Base-by-base conservation (phyloP, 2,113 vertebrate species). In the Psilopsiagon aymara region DNA sequence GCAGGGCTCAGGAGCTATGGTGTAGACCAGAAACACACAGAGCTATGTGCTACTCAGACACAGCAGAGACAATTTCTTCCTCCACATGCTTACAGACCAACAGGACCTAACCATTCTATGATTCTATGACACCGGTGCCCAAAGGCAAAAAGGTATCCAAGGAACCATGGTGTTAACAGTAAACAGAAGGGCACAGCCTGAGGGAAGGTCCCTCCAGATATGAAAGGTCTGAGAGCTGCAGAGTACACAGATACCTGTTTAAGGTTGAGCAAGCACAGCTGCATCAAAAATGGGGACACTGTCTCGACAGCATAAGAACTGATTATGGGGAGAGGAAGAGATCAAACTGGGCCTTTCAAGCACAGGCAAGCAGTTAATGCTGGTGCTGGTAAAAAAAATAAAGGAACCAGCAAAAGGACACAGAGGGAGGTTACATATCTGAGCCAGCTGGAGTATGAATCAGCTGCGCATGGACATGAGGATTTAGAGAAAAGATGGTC, bases 41-140 rank as follows among this genome's bases (percentile, higher is more conserved):
- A 78, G 31, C 62, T 25, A 27, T 1, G 1, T 0, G 1, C 37
- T n/a, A 25, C 10, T 5, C 60, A 43, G 35, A 1, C 9, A 25
- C 81, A 33, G 46, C 43, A 33, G 33, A 19, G 37, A 41, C 24
- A 57, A 44, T 3, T 55, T 66, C 71, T 70, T n/a, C 10, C 31
- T 39, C 21, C 17, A 5, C 0, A 0, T 10, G 8, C 20, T 68
- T 15, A 33, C 28, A 47, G 47, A 69, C 35, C 44, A 78, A 43
- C 29, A 59, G 41, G 18, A 81, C 39, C 39, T 39, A 39, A 39
- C 39, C 4, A 39, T 39, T 39, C 39, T 39, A 39, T 39, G 39
- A 39, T 39, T 39, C 39, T 39, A 39, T 39, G 39, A 39, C 49
- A 52, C 9, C 0, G 0, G 24, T 27, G 66, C 70, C 63, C 28